Base-by-base conservation (phyloP, 2,797 vertebrate genomes). In the Odontamblyopus lacepedii region DNA sequence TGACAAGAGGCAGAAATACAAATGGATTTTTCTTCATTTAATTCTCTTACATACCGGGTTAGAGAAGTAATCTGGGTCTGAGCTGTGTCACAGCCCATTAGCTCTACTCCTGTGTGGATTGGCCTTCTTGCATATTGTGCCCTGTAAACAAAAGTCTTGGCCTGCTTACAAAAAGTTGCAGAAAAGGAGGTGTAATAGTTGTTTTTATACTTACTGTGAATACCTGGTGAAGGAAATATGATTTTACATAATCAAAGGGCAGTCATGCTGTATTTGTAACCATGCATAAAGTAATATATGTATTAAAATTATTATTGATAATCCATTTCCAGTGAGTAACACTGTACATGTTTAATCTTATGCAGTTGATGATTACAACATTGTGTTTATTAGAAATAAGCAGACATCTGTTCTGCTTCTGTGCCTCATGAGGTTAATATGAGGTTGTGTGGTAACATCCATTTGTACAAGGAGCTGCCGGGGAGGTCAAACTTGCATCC, bases 1-100 rank as follows among this genome's bases (percentile, higher is more conserved):
- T 78, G 62, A 70, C n/a, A n/a, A 38, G 69, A 57, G 50, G 66
- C 56, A 70, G 74, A 81, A 83, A 79, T 68, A 63, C 66, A 74
- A 83, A 81, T 82, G 77, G 78, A 87, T 87, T 90, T 83, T 62
- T 70, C 57, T 4, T 8, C 1, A 35, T 61, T 74, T 91, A 89
- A 88, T 90, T 90, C 84, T 83, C 78, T 87, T 82, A 85, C 65
- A 18, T 30, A 57, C 60, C 5, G 35, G 76, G 71, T 88, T 88
- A 85, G 67, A 69, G 81, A 77, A 83, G 60, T 89, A 90, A 91
- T 89, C 88, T 88, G 78, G 84, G 86, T 76, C 74, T 77, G 79
- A 90, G 84, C 80, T 73, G 57, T 55, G 75, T 88, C 81, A 84
- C 76, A 83, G 85, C 75, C 80, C 78, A 83, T 88, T 87, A 87